Base-by-base conservation (phyloP, 2,888 invertebrate species). In the Drosophila nr. fundita region DNA sequence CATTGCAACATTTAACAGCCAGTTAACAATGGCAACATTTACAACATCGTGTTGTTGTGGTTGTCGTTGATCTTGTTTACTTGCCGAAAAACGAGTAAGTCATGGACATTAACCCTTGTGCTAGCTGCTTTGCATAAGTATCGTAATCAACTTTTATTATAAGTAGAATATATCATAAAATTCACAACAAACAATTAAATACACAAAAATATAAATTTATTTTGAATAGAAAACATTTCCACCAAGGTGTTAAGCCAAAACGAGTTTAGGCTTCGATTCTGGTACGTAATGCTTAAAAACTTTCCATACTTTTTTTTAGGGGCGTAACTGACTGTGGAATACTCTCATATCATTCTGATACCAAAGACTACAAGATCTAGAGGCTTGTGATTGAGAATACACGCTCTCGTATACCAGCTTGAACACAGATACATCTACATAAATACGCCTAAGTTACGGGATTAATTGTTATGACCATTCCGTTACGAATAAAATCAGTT, bases 1-100 rank as follows among this genome's bases (percentile, higher is more conserved):
- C 70, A 78, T 87, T 84, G 87, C 87, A 81, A 83, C 87, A 83
- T 80, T 86, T 45, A 63, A 70, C 78, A 73, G 81, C 83, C 76
- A 71, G 70, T 59, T 52, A 73, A 65, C 57, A 63, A 72, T 72
- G 73, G 48, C 68, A 68, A 68, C 64, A 53, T 52, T 54, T 42
- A 42, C 30, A 38, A 36, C 50, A 32, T 60, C 38, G 55, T 60
- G 50, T 60, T 50, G 45, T 21, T 65, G 71, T 63, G 52, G 72
- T 45, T 68, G 70, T 60, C 45, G 65, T 59, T 72, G 78, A 77
- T 83, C 86, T 83, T 72, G 81, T 86, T 73, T 42, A 27, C 68
- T 68, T 70, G 69, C 82, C 78, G 40, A 64, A 83, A 75, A 80
- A 71, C 72, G 57, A 73, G 69, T 68, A 59, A 36, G 30, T 64